Conservation (phyloP, 37 sponge, comb jelly and placozoan species). For the Bolinopsis microptera region DNA sequence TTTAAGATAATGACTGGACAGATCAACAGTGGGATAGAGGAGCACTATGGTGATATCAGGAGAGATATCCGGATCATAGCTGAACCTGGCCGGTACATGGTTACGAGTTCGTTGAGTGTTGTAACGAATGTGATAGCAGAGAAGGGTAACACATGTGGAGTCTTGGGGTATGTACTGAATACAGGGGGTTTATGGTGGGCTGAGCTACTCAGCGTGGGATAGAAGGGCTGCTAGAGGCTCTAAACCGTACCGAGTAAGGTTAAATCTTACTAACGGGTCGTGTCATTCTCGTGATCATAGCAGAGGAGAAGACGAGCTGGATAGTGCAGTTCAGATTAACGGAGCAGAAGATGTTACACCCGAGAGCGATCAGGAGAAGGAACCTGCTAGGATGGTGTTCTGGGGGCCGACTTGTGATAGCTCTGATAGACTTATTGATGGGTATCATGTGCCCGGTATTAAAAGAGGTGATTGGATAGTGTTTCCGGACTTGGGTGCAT, state of each 20-base stretch:
- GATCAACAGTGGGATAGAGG: background rate
- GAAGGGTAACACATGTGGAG: background rate
- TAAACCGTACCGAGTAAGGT: constrained; percentile 1
- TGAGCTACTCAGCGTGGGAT: constrained; percentile 24
- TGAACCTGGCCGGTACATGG: constrained; percentile 57
- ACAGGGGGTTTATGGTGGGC: constrained; percentile 52
- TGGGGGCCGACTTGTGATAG: constrained; percentile 64
- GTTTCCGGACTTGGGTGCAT: constrained; percentile 38
- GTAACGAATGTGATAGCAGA: constrained; percentile 23
- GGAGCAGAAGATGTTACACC: background rate
- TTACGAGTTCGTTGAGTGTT: background rate
- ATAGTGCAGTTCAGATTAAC: too few species aligned
- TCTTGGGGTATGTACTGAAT: background rate
- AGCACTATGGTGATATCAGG: constrained; percentile 6
- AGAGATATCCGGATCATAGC: background rate
- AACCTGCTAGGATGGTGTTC: constrained; percentile 9
- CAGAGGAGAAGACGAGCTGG: background rate
- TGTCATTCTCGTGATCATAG: background rate
- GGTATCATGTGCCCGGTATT: background rate
- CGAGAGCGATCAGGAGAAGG: background rate
- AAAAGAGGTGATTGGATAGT: constrained; percentile 58
- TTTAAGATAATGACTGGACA: background rate
- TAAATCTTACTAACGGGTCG: background rate
- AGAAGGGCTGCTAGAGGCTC: constrained; percentile 49
- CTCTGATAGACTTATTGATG: constrained; percentile 27